A percentile compares a stretch with the other conserved stretches of the same genome.
Evolutionary conservation across 2,888 invertebrate genomes (phyloP).

Genomic region (Silvanus unidentatus): DNA sequence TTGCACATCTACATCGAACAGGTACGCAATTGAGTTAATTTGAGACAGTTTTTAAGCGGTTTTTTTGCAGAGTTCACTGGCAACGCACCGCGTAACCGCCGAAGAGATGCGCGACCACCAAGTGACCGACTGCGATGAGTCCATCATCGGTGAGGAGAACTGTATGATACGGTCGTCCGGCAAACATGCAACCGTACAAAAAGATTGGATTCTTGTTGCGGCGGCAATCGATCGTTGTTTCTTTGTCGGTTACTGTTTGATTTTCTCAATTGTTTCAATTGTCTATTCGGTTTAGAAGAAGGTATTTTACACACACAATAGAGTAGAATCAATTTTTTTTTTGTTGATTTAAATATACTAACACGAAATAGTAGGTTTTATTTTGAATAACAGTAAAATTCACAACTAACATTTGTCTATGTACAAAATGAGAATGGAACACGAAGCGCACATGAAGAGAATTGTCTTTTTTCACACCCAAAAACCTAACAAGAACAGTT

Average conservation of each 20-base stretch:
- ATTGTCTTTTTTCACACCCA: no score
- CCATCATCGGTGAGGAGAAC: conserved; percentile 40
- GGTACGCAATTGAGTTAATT: conserved; percentile 31
- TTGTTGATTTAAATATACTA: no score
- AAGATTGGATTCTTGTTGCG: conserved; percentile 60
- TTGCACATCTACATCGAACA: conserved; percentile 44
- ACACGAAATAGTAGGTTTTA: no score
- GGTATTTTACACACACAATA: no score
- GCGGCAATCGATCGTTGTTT: conserved; percentile 61
- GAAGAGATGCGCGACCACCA: conserved; percentile 47
- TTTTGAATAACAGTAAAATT: no score
- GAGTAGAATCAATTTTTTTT: no score
- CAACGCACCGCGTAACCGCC: conserved; percentile 35
- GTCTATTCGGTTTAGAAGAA: conserved; percentile 45
- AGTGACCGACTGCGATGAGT: conserved; percentile 42
- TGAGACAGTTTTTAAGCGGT: conserved; percentile 1
- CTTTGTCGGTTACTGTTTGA: conserved; percentile 44
- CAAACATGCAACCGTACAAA: conserved; percentile 42
- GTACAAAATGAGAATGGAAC: no score
- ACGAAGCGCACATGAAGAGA: no score
- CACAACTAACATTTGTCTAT: no score
- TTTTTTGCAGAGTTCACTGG: conserved; percentile 25
- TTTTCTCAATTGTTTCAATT: conserved; percentile 50
- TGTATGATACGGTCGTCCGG: conserved; percentile 38
- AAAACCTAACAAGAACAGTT: no score